These are phyloP conservation scores for Acanthurus lineatus DNA, from an alignment of 2,797 vertebrate genomes.

Conservation along the genomic window DNA sequence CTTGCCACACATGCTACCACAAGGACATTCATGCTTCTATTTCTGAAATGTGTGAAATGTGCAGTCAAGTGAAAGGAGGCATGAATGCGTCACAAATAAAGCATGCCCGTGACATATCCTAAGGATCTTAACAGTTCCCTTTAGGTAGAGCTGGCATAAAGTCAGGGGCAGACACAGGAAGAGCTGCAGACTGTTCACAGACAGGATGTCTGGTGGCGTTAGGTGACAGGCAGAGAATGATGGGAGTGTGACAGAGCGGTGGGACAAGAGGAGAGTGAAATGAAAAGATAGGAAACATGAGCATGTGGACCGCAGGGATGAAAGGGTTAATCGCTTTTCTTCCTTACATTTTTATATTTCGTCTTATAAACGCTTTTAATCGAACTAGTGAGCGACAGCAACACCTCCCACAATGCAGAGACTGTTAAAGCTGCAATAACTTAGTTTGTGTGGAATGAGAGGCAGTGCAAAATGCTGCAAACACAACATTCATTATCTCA, in stretches of 20 bases:
- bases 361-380: constrained; percentile 15
- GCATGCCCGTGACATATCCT: constrained; percentile 50
- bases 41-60: constrained; percentile 78
- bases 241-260: constrained; percentile 73
- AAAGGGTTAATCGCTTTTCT: constrained; percentile 38
- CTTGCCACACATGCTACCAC: constrained; percentile 42
- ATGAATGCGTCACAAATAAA: constrained; percentile 52
- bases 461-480: not conserved
- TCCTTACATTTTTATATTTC: constrained; percentile 8
- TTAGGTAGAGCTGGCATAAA: constrained; percentile 52
- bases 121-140: constrained; percentile 59
- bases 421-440: not conserved
- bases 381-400: not conserved
- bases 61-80: constrained; percentile 60
- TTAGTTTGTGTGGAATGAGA: not conserved
- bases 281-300: constrained; percentile 72
- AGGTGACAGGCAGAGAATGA: constrained; percentile 76
- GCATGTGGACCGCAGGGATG: constrained; percentile 45
- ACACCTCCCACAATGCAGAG: constrained; percentile 5
- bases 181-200: constrained; percentile 71
- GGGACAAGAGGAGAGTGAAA: constrained; percentile 69
- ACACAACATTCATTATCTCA: not conserved
- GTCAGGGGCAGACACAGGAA: constrained; percentile 69
- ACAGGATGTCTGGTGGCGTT: constrained; percentile 79
- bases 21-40: constrained; percentile 69